These are phyloP conservation scores for Thinocorus orbignyianus DNA, from an alignment of 2,113 vertebrate species.

Conservation along the genomic window DNA sequence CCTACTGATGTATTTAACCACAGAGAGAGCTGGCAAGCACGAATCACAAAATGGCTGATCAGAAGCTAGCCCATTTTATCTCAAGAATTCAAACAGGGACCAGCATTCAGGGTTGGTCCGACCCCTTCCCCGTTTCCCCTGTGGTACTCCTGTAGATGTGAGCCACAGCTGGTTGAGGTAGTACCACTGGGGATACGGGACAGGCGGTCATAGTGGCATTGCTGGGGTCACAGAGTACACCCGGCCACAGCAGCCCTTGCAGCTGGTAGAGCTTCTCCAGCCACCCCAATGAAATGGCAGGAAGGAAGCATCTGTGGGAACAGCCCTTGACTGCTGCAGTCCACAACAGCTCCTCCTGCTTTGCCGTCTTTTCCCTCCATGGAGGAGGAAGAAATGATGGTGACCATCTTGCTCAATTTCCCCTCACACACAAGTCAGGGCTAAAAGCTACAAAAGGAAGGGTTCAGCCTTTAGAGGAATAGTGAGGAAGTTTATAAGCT, in stretches of 20 bases:
- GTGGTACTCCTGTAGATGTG: not conserved
- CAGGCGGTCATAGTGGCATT: fast-evolving
- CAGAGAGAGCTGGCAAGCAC: not conserved
- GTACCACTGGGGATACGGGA: not conserved
- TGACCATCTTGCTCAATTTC: not conserved
- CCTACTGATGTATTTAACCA: not conserved
- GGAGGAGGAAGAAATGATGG: not conserved
- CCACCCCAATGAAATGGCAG: not conserved
- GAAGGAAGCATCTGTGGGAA: not conserved
- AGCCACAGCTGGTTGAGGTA: not conserved
- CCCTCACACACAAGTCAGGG: not conserved
- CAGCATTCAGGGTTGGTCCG: not conserved
- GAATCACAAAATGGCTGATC: not conserved
- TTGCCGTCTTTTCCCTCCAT: not conserved
- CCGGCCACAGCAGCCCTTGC: fast-evolving
- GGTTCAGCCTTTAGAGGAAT: not conserved
- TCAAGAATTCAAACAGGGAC: not conserved
- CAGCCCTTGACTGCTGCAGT: not conserved
- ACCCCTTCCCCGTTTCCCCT: not conserved
- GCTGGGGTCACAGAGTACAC: fast-evolving
- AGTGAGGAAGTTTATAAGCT: not conserved
- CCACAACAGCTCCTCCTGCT: not conserved
- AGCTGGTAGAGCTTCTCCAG: not conserved
- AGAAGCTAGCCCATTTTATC: not conserved
- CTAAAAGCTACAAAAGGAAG: not conserved